A percentile compares a stretch with the other conserved stretches of the same genome.
Evolutionary conservation across 2,113 vertebrate genomes (phyloP).

Genomic region (Ictalurus furcatus): DNA sequence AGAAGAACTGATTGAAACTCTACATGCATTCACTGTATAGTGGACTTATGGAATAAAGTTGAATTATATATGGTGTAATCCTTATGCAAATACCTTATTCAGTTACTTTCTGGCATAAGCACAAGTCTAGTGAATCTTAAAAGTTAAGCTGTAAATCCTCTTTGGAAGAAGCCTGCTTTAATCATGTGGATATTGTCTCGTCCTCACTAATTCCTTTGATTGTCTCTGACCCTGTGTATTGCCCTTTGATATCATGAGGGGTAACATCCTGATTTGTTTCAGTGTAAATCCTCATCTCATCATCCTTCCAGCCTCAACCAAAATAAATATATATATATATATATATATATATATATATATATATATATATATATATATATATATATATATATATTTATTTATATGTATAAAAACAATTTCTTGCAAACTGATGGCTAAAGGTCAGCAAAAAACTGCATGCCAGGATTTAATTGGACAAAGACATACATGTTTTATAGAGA

Average conservation of each 20-base stretch:
- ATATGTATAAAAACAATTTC: neutral
- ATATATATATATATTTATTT: neutral
- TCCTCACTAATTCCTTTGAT: constrained; percentile 70
- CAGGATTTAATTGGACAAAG: constrained; percentile 21
- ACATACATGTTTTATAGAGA: neutral
- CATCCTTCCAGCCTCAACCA: constrained; percentile 43
- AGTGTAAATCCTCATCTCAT: constrained; percentile 43
- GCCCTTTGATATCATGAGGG: constrained; percentile 53
- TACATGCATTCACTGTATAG: constrained; percentile 49
- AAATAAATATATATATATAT: neutral
- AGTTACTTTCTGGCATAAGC: constrained; percentile 73
- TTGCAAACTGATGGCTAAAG: neutral
- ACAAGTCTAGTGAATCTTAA: constrained; percentile 79
- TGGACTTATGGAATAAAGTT: constrained; percentile 64
- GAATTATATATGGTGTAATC: constrained; percentile 68
- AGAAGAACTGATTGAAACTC: neutral
- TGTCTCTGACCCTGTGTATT: constrained; percentile 63
- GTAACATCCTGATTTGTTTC: constrained; percentile 58
- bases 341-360: no score
- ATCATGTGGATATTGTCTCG: constrained; percentile 76
- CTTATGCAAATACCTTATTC: constrained; percentile 77
- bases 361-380: neutral
- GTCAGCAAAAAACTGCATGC: neutral
- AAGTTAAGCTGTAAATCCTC: constrained; percentile 82
- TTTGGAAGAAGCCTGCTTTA: constrained; percentile 72